Evolutionary conservation across 2,888 invertebrate species (phyloP).

Genomic region (Stenodera caucasica): DNA sequence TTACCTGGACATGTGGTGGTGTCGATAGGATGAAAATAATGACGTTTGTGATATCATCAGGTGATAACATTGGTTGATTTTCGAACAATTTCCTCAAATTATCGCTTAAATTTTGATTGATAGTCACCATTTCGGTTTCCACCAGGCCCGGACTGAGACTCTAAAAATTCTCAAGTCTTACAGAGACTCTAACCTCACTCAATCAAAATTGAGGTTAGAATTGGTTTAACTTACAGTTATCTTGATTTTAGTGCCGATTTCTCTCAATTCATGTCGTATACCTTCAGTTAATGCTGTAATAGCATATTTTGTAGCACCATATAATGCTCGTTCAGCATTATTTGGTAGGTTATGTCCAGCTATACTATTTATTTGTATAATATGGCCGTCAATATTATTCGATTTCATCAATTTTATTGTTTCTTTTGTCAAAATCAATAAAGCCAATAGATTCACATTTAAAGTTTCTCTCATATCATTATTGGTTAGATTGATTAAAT

Average conservation of each 20-base stretch:
- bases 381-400: constrained; percentile 41
- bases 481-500: constrained; percentile 26
- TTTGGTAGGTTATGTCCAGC: constrained; percentile 39
- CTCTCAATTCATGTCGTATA: constrained; percentile 13
- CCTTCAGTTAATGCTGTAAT: constrained; percentile 20
- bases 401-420: constrained; percentile 41
- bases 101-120: constrained; percentile 1
- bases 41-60: constrained; percentile 14
- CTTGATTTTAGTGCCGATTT: constrained; percentile 17
- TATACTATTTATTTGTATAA: constrained; percentile 45
- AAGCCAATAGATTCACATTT: constrained; percentile 35
- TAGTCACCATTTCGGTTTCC: constrained; percentile 13
- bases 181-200: too few species aligned
- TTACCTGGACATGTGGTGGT: constrained; percentile 19
- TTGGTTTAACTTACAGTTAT: constrained; percentile 18
- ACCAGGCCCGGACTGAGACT: constrained; percentile 32
- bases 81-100: constrained; percentile 3
- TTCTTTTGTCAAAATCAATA: constrained; percentile 40
- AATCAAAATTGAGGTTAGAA: too few species aligned
- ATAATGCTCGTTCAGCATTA: constrained; percentile 31
- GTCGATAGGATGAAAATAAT: constrained; percentile 14
- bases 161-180: not conserved
- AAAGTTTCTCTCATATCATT: constrained; percentile 33
- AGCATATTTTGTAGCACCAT: constrained; percentile 16
- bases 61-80: constrained; percentile 11